Evolutionary conservation across 2,888 invertebrate genomes (phyloP), one percentile per base, ranked within the genome.

Genomic region (Lasiommata megera): DNA sequence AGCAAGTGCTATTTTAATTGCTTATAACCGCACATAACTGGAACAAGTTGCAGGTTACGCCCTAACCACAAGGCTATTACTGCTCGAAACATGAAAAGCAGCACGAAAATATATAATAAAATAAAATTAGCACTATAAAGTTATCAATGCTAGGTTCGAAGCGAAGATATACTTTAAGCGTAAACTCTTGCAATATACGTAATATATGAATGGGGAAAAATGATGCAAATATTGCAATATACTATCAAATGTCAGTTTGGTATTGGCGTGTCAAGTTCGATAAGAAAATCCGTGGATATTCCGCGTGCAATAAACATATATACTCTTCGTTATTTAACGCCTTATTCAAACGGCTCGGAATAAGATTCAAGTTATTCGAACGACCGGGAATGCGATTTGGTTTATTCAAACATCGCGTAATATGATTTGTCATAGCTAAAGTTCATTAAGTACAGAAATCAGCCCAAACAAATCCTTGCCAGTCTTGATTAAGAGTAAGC

Each of bases 371-470:
- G 41, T 54, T 58, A 54, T 58, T 46, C 58, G 50, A 40, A 38
- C 43, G 18, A 14, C 31, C 29, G 9, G 43, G 48, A 54, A 48
- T 54, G 50, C 50, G 14, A 51, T 54, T 46, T 46, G 16, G 38
- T 54, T 54, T 53, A 56, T 60, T 54, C 59, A 56, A 44, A 48
- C 37, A 48, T n/a, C 18, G 18, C 28, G 37, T 50, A 47, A 54
- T 54, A 44, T 43, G 50, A 56, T 61, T 57, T 54, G 31, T 54
- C 46, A 28, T 46, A 18, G 37, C 41, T 53, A 36, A 47, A 59
- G 57, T 55, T 59, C 54, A 56, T 57, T 64, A 58, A 57, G 61
- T 64, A 57, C 58, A 59, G 57, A 57, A 64, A 61, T 63, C 60
- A 54, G 50, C 38, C 57, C 58, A 60, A 59, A 55, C 58, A 58